phyloP scores from a whole-genome alignment of 2,888 invertebrate genomes.

The Brachylomia viminalis region DNA sequence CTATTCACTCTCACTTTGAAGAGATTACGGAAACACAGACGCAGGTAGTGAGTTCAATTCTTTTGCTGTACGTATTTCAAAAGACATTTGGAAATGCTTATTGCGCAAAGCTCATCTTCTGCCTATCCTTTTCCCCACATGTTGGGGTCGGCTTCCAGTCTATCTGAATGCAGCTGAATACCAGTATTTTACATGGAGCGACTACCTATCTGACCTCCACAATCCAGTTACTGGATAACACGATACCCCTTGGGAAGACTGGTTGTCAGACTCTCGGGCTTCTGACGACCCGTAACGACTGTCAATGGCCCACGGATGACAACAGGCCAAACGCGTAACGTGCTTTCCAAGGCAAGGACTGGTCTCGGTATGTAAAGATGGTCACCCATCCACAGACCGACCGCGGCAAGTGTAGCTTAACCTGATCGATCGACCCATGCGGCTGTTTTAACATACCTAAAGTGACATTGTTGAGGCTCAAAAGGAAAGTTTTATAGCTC shows the following conservation, averaged over 20 bases:
- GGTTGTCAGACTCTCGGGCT: not conserved
- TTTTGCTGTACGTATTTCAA: too few species aligned
- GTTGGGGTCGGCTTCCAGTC: not conserved
- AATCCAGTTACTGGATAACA: not conserved
- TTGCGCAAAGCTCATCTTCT: not conserved
- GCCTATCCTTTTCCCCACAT: not conserved
- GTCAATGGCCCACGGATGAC: not conserved
- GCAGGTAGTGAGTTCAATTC: too few species aligned
- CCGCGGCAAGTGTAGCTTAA: not conserved
- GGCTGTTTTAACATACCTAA: too few species aligned
- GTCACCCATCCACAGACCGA: not conserved
- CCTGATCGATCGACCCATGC: not conserved
- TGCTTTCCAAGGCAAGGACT: not conserved
- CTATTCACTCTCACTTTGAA: too few species aligned
- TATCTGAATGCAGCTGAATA: not conserved
- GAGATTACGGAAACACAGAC: too few species aligned
- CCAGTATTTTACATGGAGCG: too few species aligned
- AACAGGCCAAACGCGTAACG: not conserved
- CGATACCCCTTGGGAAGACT: not conserved
- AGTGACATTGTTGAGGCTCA: not conserved
- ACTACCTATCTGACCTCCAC: not conserved
- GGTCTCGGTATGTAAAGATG: not conserved
- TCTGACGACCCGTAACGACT: not conserved
- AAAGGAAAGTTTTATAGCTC: constrained; percentile 35
- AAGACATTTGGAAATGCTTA: not conserved